A percentile compares a stretch with the other conserved stretches of the same genome.
phyloP scores from a whole-genome alignment of 2,797 vertebrate genomes.

The Picus viridis region DNA sequence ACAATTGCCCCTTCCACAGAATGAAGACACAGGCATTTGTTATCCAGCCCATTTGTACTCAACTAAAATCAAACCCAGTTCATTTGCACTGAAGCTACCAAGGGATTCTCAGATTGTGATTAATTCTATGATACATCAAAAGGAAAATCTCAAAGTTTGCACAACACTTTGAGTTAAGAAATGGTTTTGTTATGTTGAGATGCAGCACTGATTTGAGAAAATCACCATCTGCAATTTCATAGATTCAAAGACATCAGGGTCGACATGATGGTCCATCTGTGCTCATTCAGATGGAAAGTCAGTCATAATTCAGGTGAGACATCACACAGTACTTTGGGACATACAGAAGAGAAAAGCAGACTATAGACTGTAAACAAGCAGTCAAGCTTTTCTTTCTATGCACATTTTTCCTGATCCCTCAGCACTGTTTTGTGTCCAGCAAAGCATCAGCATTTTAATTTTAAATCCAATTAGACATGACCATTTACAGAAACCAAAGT shows the following conservation, averaged over 20 bases:
- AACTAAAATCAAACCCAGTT: not conserved
- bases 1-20: not conserved
- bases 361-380: not conserved
- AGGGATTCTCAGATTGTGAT: not conserved
- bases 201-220: not conserved
- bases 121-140: not conserved
- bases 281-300: not conserved
- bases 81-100: not conserved
- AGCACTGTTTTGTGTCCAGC: not conserved
- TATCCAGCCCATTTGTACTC: not conserved
- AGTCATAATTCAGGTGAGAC: not conserved
- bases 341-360: not conserved
- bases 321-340: not conserved
- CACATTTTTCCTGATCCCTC: not conserved
- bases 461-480: not conserved
- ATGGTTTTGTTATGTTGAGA: not conserved
- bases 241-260: not conserved
- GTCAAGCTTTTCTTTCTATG: not conserved
- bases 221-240: not conserved
- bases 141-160: not conserved
- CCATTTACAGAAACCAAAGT: not conserved
- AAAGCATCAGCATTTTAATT: not conserved
- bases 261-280: not conserved
- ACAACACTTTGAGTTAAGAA: not conserved
- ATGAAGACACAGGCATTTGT: not conserved